A percentile compares a stretch with the other conserved stretches of the same genome.
phyloP scores from a whole-genome alignment of 2,888 invertebrate species.

The Melieria picta region DNA sequence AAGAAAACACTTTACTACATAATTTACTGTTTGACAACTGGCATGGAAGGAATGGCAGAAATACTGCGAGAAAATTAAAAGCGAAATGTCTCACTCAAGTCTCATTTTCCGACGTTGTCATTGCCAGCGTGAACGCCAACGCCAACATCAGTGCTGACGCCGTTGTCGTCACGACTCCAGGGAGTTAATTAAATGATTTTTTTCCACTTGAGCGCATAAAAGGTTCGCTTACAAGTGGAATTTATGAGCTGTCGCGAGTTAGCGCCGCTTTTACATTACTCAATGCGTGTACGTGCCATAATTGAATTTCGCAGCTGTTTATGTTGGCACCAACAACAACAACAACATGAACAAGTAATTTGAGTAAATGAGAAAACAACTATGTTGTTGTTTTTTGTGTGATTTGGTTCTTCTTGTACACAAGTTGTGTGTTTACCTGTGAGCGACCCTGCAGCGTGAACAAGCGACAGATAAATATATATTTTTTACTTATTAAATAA shows the following conservation, averaged over 20 bases:
- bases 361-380: not conserved
- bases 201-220: constrained; percentile 13
- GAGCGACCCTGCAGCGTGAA: no score
- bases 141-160: no score
- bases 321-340: not conserved
- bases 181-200: constrained; percentile 17
- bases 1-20: no score
- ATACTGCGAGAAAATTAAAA: no score
- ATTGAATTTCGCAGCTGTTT: not conserved
- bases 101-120: no score
- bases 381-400: no score
- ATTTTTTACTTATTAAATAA: no score
- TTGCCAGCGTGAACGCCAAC: no score
- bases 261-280: not conserved
- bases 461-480: no score
- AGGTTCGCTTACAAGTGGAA: constrained; percentile 4
- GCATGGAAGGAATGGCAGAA: no score
- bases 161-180: not conserved
- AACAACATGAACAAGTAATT: not conserved
- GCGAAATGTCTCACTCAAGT: no score
- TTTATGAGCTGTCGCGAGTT: not conserved
- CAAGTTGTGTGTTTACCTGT: not conserved
- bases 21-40: no score
- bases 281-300: not conserved
- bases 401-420: not conserved